Conservation (phyloP, 1,140 invertebrate species). For the Drosophila teissieri region DNA sequence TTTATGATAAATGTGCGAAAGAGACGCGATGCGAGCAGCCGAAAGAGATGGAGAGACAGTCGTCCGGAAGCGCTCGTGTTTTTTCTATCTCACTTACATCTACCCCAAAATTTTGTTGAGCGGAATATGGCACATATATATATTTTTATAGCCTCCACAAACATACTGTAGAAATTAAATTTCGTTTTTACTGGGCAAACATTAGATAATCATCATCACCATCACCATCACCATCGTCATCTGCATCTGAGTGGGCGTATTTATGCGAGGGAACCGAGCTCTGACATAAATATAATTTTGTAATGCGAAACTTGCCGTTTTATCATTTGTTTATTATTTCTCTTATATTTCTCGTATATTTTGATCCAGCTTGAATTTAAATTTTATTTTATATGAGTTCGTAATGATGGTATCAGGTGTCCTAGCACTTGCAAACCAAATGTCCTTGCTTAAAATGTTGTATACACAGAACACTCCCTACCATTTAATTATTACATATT, state of each 20-base stretch:
- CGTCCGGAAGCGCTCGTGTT: conserved; percentile 37
- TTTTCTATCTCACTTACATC: conserved; percentile 10
- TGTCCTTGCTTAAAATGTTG: neutral
- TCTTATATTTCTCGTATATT: conserved; percentile 13
- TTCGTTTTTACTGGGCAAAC: conserved; percentile 76
- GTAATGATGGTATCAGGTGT: conserved; percentile 30
- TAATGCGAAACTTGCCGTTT: conserved; percentile 58
- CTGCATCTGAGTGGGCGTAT: conserved; percentile 27
- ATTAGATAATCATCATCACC: conserved; percentile 75
- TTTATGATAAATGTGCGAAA: conserved; percentile 47
- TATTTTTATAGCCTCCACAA: conserved; percentile 74
- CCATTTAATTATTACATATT: too few species aligned
- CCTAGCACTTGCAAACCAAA: neutral
- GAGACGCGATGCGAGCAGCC: conserved; percentile 26
- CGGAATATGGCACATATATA: conserved; percentile 23
- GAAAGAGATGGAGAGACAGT: conserved; percentile 36
- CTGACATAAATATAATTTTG: conserved; percentile 37
- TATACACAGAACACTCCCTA: too few species aligned
- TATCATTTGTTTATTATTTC: conserved; percentile 32
- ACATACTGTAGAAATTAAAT: conserved; percentile 57
- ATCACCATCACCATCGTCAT: conserved; percentile 4
- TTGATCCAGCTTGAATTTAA: conserved; percentile 29
- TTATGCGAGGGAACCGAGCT: conserved; percentile 7
- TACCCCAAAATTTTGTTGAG: conserved; percentile 18
- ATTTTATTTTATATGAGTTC: conserved; percentile 68